Percentiles rank a stretch among this genome's conserved stretches.
These are phyloP conservation scores for Tetragnatha versicolor DNA, from an alignment of 1,140 invertebrate genomes.

Conservation along the genomic window DNA sequence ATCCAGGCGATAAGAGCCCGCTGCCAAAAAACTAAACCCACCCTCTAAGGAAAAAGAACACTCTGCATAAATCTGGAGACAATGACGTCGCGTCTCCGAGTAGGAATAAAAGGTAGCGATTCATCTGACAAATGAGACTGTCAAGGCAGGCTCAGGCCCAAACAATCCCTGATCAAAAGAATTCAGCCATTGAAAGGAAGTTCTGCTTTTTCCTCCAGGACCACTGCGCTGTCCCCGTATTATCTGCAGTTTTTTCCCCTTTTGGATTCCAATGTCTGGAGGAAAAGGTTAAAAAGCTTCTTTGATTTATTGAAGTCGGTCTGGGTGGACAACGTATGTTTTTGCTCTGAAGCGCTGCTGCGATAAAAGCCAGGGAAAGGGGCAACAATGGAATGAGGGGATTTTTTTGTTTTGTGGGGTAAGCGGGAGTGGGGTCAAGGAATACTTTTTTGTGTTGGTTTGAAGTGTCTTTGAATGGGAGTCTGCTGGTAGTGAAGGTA, in stretches of 20 bases:
- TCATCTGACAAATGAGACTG: conserved; percentile 15
- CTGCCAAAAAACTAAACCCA: no score
- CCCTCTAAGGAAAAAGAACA: background rate
- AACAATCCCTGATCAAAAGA: background rate
- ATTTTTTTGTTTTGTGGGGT: background rate
- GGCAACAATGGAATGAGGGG: background rate
- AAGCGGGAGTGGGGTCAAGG: background rate
- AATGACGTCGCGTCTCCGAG: background rate
- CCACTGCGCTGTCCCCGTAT: conserved; percentile 1
- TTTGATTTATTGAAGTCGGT: background rate
- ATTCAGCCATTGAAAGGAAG: conserved; percentile 10
- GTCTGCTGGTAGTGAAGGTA: no score
- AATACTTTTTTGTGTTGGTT: no score
- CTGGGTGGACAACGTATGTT: conserved; percentile 2
- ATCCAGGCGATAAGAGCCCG: no score
- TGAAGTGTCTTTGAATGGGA: no score
- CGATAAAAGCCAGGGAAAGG: background rate
- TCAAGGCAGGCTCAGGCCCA: background rate
- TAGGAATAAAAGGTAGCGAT: conserved; percentile 22
- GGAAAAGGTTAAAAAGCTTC: conserved; percentile 20
- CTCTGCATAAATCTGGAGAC: conserved; percentile 14
- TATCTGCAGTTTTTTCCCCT: conserved; percentile 16
- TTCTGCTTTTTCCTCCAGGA: background rate
- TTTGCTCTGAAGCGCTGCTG: background rate
- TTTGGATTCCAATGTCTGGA: conserved; percentile 6